These are phyloP conservation scores for Cosmopolites sordidus DNA, from an alignment of 2,888 invertebrate genomes.

Conservation along the genomic window DNA sequence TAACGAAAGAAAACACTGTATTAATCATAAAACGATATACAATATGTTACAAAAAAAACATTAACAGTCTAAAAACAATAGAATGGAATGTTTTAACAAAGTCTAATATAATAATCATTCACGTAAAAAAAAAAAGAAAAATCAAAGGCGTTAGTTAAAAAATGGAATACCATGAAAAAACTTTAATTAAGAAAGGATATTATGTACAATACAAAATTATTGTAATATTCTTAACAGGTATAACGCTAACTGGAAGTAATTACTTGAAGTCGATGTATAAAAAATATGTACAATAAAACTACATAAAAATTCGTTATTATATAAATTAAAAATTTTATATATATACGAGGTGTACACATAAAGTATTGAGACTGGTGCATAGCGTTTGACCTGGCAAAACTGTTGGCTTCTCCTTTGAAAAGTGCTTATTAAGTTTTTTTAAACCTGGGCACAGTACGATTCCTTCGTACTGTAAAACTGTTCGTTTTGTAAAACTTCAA, in stretches of 20 bases:
- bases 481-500: no score
- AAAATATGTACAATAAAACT: conserved; percentile 10
- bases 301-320: conserved; percentile 6
- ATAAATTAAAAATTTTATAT: conserved; percentile 5
- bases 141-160: conserved; percentile 6
- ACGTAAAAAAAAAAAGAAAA: background rate
- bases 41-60: conserved; percentile 12
- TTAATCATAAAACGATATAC: conserved; percentile 11
- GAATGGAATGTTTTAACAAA: conserved; percentile 10
- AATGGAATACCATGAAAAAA: background rate
- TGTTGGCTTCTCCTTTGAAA: no score
- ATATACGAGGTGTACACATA: background rate
- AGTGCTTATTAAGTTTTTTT: no score
- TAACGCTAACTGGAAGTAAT: conserved; percentile 5
- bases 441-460: no score
- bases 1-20: conserved; percentile 4
- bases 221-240: conserved; percentile 4
- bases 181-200: background rate
- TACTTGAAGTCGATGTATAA: conserved; percentile 3
- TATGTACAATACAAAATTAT: conserved; percentile 2
- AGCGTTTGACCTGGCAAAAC: no score
- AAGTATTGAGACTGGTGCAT: no score
- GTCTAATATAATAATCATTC: no score
- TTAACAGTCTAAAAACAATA: conserved; percentile 4
- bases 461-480: no score